A percentile compares a stretch with the other conserved stretches of the same genome.
Evolutionary conservation across 2,888 invertebrate species (phyloP).

Genomic region (Spodoptera littoralis): DNA sequence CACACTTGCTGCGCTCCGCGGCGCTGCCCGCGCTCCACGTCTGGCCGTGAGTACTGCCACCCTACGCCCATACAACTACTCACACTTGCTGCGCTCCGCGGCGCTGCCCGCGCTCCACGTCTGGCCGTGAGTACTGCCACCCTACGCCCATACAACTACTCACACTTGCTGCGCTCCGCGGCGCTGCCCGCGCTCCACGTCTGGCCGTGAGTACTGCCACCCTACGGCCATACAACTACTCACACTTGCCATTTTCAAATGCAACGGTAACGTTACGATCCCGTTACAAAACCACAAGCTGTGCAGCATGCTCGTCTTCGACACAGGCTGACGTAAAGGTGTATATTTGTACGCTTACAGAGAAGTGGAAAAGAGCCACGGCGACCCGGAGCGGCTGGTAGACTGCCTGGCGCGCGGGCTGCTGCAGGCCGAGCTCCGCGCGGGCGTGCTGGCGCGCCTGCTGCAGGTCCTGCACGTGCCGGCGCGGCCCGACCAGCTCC

Average conservation of each 20-base stretch:
- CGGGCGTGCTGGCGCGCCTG: constrained; percentile 35
- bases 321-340: too few relatives aligned
- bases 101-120: constrained; percentile 58
- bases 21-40: constrained; percentile 58
- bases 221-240: too few relatives aligned
- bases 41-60: constrained; percentile 76
- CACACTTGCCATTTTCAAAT: too few relatives aligned
- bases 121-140: constrained; percentile 76
- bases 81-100: constrained; percentile 64
- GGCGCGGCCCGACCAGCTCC: constrained; percentile 15
- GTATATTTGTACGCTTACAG: constrained; percentile 54
- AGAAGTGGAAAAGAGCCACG: constrained; percentile 78
- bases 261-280: too few relatives aligned
- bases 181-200: constrained; percentile 58
- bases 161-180: constrained; percentile 64
- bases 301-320: too few relatives aligned
- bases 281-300: not conserved
- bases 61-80: too few relatives aligned
- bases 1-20: constrained; percentile 64
- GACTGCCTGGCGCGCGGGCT: constrained; percentile 43
- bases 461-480: constrained; percentile 55
- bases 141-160: too few relatives aligned
- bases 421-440: constrained; percentile 43
- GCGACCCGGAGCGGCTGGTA: constrained; percentile 56
- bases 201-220: constrained; percentile 76